Base-by-base conservation (phyloP, 2,113 vertebrate species). In the Ammodramus savannarum region DNA sequence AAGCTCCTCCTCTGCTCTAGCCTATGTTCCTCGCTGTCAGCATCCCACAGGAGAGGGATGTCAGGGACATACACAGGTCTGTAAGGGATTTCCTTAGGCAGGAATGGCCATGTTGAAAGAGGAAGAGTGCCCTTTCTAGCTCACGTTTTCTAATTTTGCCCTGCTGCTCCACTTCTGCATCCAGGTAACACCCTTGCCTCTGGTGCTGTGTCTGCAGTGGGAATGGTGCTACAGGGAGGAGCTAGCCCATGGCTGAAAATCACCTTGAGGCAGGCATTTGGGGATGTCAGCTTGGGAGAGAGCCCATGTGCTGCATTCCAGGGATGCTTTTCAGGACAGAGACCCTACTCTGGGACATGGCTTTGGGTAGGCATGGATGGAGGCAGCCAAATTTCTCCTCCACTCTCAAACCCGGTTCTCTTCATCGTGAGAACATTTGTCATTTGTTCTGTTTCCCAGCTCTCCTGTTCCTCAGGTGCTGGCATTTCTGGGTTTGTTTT, bases 251-350 rank as follows among this genome's bases (percentile, higher is more conserved):
- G 25, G 29, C 51, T 83, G 55, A 61, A 83, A 51, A 38, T 72
- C 6, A 4, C 48, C 58, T 80, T 49, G 29, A 63, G 79, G 68
- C 15, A 39, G 38, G 48, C 0, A 0, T 3, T 0, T 4, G 14
- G 13, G 44, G n/a, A 11, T 1, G 1, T 71, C 38, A 13, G 23
- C 32, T 0, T 43, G 14, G 77, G 44, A 14, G 22, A 54, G n/a
- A 85, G 2, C 5, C 5, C 44, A 1, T 3, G 19, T 0, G 0
- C 78, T 46, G 32, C 0, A 0, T 59, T 78, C 55, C 10, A 31
- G 55, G 38, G 71, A 32, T 57, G 41, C 41, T 74, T 69, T 74
- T 62, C 1, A 1, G 59, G 38, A 61, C 7, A 1, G 1, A 1
- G 34, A 39, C 6, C 38, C 48, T 34, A 2, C 36, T 34, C 31